Conservation (phyloP, 2,888 invertebrate species). For the Amblyteles armatorius region DNA sequence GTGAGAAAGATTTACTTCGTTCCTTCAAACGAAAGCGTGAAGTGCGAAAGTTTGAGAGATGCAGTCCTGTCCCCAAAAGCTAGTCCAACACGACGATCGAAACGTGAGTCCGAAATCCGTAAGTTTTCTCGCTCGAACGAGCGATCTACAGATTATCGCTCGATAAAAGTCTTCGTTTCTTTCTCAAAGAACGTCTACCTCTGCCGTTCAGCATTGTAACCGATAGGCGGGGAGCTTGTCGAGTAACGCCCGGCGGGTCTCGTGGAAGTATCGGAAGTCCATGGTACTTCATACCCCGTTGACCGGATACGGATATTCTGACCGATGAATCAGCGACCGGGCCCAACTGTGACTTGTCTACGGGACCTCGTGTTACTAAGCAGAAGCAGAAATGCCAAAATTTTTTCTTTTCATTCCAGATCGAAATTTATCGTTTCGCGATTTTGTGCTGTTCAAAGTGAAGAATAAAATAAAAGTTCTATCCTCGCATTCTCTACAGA, state of each 20-base stretch:
- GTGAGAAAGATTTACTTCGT: not conserved
- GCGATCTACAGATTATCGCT: not conserved
- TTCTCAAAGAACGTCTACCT: constrained; percentile 50
- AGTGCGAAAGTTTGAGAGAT: not conserved
- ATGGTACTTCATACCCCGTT: constrained; percentile 79
- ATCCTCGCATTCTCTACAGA: not conserved
- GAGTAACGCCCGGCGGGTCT: constrained; percentile 79
- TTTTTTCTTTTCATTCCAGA: constrained; percentile 2
- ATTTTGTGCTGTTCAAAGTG: not conserved
- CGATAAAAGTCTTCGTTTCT: constrained; percentile 2
- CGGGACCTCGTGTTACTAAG: constrained; percentile 42
- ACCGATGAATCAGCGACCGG: constrained; percentile 77
- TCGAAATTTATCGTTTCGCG: not conserved
- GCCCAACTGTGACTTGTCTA: constrained; percentile 76
- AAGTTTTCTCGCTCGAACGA: not conserved
- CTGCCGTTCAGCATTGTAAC: constrained; percentile 80
- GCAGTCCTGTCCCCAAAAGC: not conserved
- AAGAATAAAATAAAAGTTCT: not conserved
- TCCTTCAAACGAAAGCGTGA: not conserved
- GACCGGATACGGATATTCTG: constrained; percentile 77
- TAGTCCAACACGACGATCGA: not conserved
- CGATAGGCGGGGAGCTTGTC: constrained; percentile 79
- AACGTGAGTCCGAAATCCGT: not conserved
- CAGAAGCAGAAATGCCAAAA: constrained; percentile 44
- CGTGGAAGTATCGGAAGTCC: constrained; percentile 80